Base-by-base conservation (phyloP, 2,797 vertebrate species). In the Geotrypetes seraphini region DNA sequence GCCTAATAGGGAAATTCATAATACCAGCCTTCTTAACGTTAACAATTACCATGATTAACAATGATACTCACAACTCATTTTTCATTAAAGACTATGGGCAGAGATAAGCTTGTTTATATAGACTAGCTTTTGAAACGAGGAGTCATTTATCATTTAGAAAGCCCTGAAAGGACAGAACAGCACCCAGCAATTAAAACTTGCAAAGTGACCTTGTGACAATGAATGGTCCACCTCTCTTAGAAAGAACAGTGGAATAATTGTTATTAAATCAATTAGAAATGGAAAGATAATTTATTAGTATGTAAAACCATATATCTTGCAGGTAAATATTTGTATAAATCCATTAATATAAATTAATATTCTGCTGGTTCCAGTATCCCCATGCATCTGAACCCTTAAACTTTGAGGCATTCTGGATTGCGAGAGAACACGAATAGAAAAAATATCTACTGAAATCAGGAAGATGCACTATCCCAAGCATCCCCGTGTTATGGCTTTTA, bases 41-140 rank as follows among this genome's bases (percentile, higher is more conserved):
- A 86, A 86, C 83, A 87, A 85, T 90, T 89, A 89, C 76, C 77
- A 83, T 90, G 88, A 90, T 89, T 90, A 90, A 88, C 87, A 89
- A 79, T 89, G 86, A 85, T 85, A 86, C 86, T 85, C 74, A 77
- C 71, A 79, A 80, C 80, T 89, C 84, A 88, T 91, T 91, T 90
- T 90, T 93, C 88, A 89, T 80, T 73, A 67, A 74, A 74, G 84
- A 79, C 75, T 77, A 61, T 69, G 68, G 68, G 75, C 55, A 73
- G 79, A 87, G 85, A 89, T 90, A 92, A 93, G 85, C 83, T 81
- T 82, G 79, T 90, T 92, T 92, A 86, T 85, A 86, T 84, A 87
- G 79, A 84, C 79, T 79, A 70, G 79, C 77, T 83, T 83, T 88
- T 85, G 84, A 83, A 82, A 73, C 67, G 53, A 77, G 78, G 79